phyloP scores from a whole-genome alignment of 2,797 vertebrate genomes.

The Chromobotia macracanthus region DNA sequence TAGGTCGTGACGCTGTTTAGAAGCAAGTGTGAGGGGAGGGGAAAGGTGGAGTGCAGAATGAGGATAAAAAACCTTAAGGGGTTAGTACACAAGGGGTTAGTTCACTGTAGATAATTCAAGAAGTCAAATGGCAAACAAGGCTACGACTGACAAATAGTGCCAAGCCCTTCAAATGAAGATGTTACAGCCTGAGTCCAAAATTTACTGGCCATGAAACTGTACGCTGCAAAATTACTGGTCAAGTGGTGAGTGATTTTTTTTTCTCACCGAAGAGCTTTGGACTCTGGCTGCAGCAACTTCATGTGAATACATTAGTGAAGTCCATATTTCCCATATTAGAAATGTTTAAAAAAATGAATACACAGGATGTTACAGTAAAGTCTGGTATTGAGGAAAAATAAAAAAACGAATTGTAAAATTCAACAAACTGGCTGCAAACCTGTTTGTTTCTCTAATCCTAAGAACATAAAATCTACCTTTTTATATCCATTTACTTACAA shows the following conservation, averaged over 20 bases:
- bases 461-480: neutral
- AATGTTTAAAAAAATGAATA: neutral
- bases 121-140: conserved; percentile 22
- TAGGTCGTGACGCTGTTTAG: conserved; percentile 61
- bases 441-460: neutral
- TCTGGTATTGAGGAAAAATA: too few relatives aligned
- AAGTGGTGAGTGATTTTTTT: neutral
- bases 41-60: conserved; percentile 53
- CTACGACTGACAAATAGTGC: neutral
- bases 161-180: neutral
- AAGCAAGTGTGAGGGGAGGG: conserved; percentile 51
- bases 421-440: neutral
- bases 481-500: neutral
- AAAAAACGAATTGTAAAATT: neutral
- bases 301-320: neutral
- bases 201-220: neutral
- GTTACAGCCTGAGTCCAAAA: neutral
- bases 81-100: conserved; percentile 64
- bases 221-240: neutral
- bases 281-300: neutral
- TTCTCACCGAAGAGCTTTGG: neutral
- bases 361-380: neutral
- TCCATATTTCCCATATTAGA: neutral
- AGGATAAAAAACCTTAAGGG: conserved; percentile 52
- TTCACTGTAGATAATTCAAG: conserved; percentile 15